A percentile compares a stretch with the other conserved stretches of the same genome.
phyloP scores from a whole-genome alignment of 2,113 vertebrate genomes.

The Clupea harengus region DNA sequence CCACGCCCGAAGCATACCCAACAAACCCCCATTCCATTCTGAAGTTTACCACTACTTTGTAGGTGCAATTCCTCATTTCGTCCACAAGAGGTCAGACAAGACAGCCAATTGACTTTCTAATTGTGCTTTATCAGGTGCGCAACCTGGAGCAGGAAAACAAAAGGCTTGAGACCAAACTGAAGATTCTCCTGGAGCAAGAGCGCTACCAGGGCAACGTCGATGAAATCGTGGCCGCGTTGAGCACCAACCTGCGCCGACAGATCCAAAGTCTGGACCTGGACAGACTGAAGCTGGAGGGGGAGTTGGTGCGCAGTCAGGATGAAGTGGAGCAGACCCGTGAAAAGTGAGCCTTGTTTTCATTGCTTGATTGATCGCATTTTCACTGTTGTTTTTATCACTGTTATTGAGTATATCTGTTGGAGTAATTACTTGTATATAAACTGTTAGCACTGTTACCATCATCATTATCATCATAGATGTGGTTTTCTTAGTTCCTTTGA shows the following conservation, averaged over 20 bases:
- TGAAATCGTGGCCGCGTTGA: slow-evolving; percentile 50
- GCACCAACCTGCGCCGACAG: slow-evolving; percentile 64
- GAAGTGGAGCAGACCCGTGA: slow-evolving; percentile 61
- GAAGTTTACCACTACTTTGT: background rate
- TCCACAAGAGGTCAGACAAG: background rate
- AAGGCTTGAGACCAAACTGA: slow-evolving; percentile 65
- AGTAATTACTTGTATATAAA: too few relatives aligned
- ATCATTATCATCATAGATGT: too few relatives aligned
- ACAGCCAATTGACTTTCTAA: background rate
- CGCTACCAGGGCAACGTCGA: slow-evolving; percentile 65
- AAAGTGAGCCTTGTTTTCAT: slow-evolving; percentile 53
- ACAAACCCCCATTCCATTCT: too few relatives aligned
- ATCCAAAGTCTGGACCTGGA: slow-evolving; percentile 58
- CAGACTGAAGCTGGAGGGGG: slow-evolving; percentile 59
- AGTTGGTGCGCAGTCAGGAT: slow-evolving; percentile 53
- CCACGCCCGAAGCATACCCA: too few relatives aligned
- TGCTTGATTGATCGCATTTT: background rate
- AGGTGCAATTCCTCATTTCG: background rate
- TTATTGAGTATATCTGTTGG: background rate
- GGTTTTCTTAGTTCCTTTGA: too few relatives aligned
- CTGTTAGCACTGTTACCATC: too few relatives aligned
- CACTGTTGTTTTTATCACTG: background rate
- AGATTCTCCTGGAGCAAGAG: slow-evolving; percentile 66
- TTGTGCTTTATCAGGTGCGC: slow-evolving; percentile 57
- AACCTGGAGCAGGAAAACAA: slow-evolving; percentile 71